Evolutionary conservation across 2,888 invertebrate species (phyloP).

Genomic region (Eristalinus sepulchralis): DNA sequence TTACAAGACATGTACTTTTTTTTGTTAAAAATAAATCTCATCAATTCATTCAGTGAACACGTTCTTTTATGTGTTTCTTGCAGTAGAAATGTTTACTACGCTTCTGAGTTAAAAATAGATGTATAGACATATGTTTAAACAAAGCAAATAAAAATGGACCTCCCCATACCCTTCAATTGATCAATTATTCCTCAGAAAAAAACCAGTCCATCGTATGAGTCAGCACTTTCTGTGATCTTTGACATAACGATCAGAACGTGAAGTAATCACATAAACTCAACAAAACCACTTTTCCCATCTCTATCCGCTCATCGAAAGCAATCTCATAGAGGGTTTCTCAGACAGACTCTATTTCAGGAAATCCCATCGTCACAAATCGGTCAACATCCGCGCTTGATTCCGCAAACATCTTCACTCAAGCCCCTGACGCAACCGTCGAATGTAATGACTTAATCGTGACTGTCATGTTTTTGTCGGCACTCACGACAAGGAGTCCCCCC

Average conservation of each 20-base stretch:
- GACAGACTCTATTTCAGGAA: neutral
- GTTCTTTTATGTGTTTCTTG: no score
- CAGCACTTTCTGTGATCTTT: neutral
- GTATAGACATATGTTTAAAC: no score
- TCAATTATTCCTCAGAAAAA: neutral
- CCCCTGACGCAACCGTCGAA: neutral
- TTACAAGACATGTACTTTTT: no score
- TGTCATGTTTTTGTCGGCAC: neutral
- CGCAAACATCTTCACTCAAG: neutral
- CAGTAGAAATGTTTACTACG: no score
- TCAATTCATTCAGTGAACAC: no score
- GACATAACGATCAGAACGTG: neutral
- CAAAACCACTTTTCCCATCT: neutral
- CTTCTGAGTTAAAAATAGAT: no score
- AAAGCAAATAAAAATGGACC: no score
- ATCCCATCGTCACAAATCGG: neutral
- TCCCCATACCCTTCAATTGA: neutral
- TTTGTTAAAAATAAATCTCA: no score
- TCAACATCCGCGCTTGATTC: neutral
- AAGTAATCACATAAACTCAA: neutral
- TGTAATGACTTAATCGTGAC: slow-evolving; percentile 24
- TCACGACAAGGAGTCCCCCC: neutral
- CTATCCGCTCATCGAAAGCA: neutral
- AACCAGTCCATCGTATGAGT: neutral
- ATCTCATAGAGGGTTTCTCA: neutral